Percentiles rank a stretch among this genome's conserved stretches.
phyloP scores from a whole-genome alignment of 37 sponge, comb jelly and placozoan genomes.

The Aphrocallistes beatrix region DNA sequence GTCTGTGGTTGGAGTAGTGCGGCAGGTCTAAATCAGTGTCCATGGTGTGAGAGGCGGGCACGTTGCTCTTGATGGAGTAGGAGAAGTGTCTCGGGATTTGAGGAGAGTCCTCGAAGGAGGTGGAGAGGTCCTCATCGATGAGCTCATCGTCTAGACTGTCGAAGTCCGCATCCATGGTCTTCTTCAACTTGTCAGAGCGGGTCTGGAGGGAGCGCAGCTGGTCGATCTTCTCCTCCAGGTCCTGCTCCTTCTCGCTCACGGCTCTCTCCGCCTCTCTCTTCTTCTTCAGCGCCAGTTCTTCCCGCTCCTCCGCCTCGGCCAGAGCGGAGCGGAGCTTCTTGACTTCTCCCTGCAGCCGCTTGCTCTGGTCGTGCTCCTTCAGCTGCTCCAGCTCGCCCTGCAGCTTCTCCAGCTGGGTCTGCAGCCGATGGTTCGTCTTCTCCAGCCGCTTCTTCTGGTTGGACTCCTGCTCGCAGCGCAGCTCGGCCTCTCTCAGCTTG shows the following conservation, averaged over 20 bases:
- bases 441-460: not conserved
- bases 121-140: not conserved
- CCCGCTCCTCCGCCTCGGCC: not conserved
- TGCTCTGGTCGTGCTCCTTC: constrained; percentile 54
- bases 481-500: not conserved
- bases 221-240: constrained; percentile 2
- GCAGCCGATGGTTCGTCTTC: constrained; percentile 29
- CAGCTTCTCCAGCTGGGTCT: constrained; percentile 50
- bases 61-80: not conserved
- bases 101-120: constrained; percentile 2
- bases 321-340: constrained; percentile 10
- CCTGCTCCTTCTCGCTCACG: not conserved
- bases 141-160: not conserved
- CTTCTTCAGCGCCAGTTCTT: not conserved
- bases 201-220: not conserved
- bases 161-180: not conserved
- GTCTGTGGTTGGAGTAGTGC: constrained; percentile 1
- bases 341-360: constrained; percentile 43
- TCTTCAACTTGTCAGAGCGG: not conserved
- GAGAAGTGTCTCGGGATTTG: not conserved
- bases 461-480: not conserved
- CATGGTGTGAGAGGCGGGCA: not conserved
- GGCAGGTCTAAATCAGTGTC: not conserved
- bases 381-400: constrained; percentile 47
- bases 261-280: not conserved